Percentiles rank a stretch among this genome's conserved stretches.
phyloP scores from a whole-genome alignment of 2,113 vertebrate genomes.

The Hippotragus niger region DNA sequence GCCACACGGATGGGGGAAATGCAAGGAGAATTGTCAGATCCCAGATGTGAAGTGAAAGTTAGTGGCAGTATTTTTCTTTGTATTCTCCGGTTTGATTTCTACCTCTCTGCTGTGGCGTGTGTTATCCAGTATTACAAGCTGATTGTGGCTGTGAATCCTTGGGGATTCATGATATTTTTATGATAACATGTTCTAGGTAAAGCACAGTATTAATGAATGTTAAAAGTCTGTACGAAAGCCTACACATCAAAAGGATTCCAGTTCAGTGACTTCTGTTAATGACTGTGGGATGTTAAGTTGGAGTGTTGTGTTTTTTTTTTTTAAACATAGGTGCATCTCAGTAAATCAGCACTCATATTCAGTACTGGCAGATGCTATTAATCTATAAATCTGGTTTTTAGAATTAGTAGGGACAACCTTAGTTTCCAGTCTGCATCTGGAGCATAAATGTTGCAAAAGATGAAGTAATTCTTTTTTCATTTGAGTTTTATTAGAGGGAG shows the following conservation, averaged over 20 bases:
- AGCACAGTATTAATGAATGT: constrained; percentile 14
- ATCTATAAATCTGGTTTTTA: not conserved
- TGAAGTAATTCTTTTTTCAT: not conserved
- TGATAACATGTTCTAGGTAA: not conserved
- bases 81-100: not conserved
- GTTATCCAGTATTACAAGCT: not conserved
- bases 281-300: not conserved
- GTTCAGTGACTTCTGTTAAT: not conserved
- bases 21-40: not conserved
- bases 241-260: not conserved
- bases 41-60: not conserved
- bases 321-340: not conserved
- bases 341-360: not conserved
- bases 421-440: not conserved
- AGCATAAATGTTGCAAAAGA: constrained; percentile 25
- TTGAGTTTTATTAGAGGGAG: not conserved
- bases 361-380: not conserved
- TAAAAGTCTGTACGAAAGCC: not conserved
- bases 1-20: not conserved
- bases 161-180: not conserved
- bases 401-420: not conserved
- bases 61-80: not conserved
- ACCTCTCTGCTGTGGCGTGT: not conserved
- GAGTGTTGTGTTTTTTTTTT: not conserved
- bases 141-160: not conserved